phyloP scores from a whole-genome alignment of 2,797 vertebrate genomes.

The Anguilla obscura region DNA sequence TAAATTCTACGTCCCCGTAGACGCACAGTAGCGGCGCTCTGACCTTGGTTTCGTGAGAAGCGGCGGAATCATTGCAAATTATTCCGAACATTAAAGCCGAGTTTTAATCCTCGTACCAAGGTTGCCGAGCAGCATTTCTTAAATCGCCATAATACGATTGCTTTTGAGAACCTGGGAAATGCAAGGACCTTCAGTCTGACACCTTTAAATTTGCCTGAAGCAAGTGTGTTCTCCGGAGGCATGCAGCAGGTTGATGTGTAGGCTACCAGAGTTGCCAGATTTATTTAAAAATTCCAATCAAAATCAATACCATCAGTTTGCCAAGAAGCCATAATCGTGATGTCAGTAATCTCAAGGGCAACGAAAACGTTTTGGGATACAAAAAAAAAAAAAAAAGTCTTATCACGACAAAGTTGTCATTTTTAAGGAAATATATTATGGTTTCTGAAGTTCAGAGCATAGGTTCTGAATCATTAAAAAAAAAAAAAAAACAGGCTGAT shows the following conservation, averaged over 20 bases:
- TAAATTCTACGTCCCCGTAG: constrained; percentile 58
- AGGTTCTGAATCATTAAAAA: too few relatives aligned
- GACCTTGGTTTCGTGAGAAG: constrained; percentile 56
- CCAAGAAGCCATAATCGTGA: background rate
- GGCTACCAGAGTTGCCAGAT: background rate
- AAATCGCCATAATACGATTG: constrained; percentile 47
- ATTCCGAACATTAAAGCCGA: background rate
- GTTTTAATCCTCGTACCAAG: constrained; percentile 29
- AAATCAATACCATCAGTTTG: background rate
- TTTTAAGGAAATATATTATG: too few relatives aligned
- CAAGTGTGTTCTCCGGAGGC: background rate
- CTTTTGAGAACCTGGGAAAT: constrained; percentile 46
- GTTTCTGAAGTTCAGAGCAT: too few relatives aligned
- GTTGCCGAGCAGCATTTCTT: constrained; percentile 44
- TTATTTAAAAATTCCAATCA: background rate
- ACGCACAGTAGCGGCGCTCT: constrained; percentile 55
- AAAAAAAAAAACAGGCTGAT: too few relatives aligned
- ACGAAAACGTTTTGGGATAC: background rate
- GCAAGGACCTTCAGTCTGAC: constrained; percentile 45
- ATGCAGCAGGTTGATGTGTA: background rate
- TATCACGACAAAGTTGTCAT: background rate
- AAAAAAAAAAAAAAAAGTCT: background rate
- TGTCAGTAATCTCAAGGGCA: background rate
- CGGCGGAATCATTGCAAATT: constrained; percentile 33
- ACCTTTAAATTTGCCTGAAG: constrained; percentile 52